Evolutionary conservation across 2,113 vertebrate genomes (phyloP), one percentile per base, ranked within the genome.

Genomic region (Lethenteron reissneri): DNA sequence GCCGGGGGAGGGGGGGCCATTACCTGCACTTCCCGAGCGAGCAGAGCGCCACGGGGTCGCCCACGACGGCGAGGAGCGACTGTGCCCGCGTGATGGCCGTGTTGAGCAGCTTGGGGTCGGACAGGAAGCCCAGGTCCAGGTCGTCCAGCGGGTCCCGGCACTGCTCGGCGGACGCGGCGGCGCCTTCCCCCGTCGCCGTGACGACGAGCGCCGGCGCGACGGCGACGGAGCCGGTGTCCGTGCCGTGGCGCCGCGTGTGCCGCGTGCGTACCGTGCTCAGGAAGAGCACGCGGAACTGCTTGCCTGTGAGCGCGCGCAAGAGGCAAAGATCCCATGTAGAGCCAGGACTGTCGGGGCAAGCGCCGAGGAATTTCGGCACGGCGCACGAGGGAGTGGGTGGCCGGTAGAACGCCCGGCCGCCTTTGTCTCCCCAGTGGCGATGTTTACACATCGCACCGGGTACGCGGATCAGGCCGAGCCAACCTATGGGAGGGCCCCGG

Each of bases 1-100:
- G 25, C 41, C 41, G 41, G 41, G 21, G 21, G 21, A 4, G 41
- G 41, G 41, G 4, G 4, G 62, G 8, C 15, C 69, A 75, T 78
- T 88, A 99, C 94, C 94, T 96, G 88, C 94, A 97, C 78, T 90
- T 87, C 58, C 94, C 94, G 76, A 97, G 85, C 19, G 94, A 99
- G 81, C 94, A 99, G 21, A 99, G 80, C 57, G 94, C 94, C 70
- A 99, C 90, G 72, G 92, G 92, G 78, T 99, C 94, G 77, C 94
- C 94, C 78, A 99, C 92, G 58, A 99, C 94, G 41, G 92, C 94
- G 77, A 99, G 92, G 79, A 97, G 77, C 72, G 94, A 99, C 73
- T 97, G 94, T 58, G 94, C 90, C 78, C 94, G 84, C 56, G 94
- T 99, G 81, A 99, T 95, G 83, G 92, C 94, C 56, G 94, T 99